Evolutionary conservation across 2,113 vertebrate genomes (phyloP).

Genomic region (Bos taurus): DNA sequence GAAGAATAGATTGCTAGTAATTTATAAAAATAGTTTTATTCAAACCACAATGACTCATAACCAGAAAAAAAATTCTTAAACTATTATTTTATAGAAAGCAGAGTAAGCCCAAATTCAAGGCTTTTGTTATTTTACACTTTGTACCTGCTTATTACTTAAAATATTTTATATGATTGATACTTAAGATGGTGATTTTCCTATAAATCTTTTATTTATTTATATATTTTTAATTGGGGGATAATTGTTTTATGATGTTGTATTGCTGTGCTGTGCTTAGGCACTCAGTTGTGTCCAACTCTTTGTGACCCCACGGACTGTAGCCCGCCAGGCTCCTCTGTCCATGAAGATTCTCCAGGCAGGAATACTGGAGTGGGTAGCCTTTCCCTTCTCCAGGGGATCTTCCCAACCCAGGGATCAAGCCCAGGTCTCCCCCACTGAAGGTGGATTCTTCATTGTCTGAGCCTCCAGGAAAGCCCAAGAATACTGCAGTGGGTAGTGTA

Average conservation of each 20-base stretch:
- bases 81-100: neutral
- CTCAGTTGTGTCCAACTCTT: neutral
- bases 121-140: neutral
- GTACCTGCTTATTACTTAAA: neutral
- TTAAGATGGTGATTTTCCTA: neutral
- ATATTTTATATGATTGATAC: neutral
- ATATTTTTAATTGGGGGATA: neutral
- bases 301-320: neutral
- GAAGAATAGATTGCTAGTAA: neutral
- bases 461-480: neutral
- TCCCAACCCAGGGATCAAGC: neutral
- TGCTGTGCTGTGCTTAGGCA: neutral
- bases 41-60: neutral
- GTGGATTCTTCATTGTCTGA: neutral
- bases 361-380: neutral
- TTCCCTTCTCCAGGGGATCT: neutral
- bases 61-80: neutral
- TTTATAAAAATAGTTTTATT: constrained; percentile 25
- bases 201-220: neutral
- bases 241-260: neutral
- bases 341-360: neutral
- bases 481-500: neutral
- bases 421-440: neutral
- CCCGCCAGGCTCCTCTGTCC: neutral
- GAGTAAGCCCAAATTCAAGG: neutral